Base-by-base conservation (phyloP, 2,113 vertebrate genomes). In the Phyllopteryx taeniolatus region DNA sequence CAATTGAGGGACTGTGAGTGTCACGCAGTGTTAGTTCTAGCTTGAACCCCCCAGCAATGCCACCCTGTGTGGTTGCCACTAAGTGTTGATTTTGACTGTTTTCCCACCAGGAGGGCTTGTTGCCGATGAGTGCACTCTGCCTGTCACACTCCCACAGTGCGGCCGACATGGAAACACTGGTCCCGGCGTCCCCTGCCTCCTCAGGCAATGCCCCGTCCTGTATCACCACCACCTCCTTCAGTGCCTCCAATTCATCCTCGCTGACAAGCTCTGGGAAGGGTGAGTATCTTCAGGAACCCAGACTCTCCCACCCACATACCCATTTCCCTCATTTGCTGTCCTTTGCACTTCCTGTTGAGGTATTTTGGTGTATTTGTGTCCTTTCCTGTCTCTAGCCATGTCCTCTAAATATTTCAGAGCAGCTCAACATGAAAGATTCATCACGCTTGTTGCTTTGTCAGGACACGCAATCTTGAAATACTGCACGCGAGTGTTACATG, bases 101-200 rank as follows among this genome's bases (percentile, higher is more conserved):
- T 6, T n/a, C 51, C 54, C 74, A 67, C 22, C 94, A 94, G 91
- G 98, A 99, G 88, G 96, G 98, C 1, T 88, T 98, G 63, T 93
- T 99, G 47, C 98, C 97, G 75, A 95, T 95, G 93, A 98, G 95
- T 0, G 87, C 95, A 43, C 95, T 99, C 82, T 98, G 96, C 74
- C 93, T 99, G 75, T 98, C 97, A 11, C 96, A 96, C 86, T 98
- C 96, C 2, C 95, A 95, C 77, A 99, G 97, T 89, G 96, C 96
- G 0, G 93, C 96, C 74, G 96, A 99, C 91, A 99, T 99, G 96
- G 98, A 99, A 82, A 96, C 95, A 74, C 95, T 99, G 81, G 91
- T 96, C 85, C 95, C 85, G 0, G 54, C 86, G 0, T 81, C 80
- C 68, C 85, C 84, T 77, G 71, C 85, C 33, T 74, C 81, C 69